Conservation (phyloP, 2,888 invertebrate species). For the Auanema freiburgensis region DNA sequence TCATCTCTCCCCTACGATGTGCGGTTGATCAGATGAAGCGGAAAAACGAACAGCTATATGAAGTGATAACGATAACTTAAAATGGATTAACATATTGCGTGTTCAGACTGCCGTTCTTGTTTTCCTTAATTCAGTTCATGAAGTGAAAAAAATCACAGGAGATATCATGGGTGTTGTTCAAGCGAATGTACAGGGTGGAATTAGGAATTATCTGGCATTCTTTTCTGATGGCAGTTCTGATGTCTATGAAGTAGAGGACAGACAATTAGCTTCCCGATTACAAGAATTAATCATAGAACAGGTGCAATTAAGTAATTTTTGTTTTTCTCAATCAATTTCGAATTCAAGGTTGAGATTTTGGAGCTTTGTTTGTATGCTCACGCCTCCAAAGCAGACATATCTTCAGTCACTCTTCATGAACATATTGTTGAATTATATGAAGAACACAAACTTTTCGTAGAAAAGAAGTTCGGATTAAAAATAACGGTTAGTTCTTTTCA, state of each 20-base stretch:
- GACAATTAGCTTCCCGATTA: slow-evolving; percentile 31
- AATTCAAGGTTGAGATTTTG: slow-evolving; percentile 40
- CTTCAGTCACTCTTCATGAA: slow-evolving; percentile 43
- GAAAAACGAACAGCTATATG: slow-evolving; percentile 28
- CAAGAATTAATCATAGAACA: slow-evolving; percentile 48
- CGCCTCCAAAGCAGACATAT: slow-evolving; percentile 20
- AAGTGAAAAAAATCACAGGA: slow-evolving; percentile 40
- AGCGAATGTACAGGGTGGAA: slow-evolving; percentile 44
- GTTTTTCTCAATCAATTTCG: neutral
- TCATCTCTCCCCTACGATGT: slow-evolving; percentile 16
- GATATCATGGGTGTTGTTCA: slow-evolving; percentile 53
- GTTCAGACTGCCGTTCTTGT: neutral
- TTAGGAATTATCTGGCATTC: slow-evolving; percentile 50
- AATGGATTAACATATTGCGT: neutral
- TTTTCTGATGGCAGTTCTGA: slow-evolving; percentile 44
- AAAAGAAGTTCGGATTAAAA: slow-evolving; percentile 38
- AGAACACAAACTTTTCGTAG: slow-evolving; percentile 46
- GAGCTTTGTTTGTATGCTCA: slow-evolving; percentile 57
- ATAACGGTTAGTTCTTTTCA: slow-evolving; percentile 22
- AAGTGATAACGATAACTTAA: neutral
- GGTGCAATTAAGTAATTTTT: slow-evolving; percentile 8
- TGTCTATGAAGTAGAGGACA: slow-evolving; percentile 45
- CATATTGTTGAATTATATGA: slow-evolving; percentile 44
- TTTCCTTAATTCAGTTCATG: slow-evolving; percentile 26
- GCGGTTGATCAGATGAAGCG: slow-evolving; percentile 40